Evolutionary conservation across 1,140 invertebrate genomes (phyloP).

Genomic region (Catajapyx aquilonaris): DNA sequence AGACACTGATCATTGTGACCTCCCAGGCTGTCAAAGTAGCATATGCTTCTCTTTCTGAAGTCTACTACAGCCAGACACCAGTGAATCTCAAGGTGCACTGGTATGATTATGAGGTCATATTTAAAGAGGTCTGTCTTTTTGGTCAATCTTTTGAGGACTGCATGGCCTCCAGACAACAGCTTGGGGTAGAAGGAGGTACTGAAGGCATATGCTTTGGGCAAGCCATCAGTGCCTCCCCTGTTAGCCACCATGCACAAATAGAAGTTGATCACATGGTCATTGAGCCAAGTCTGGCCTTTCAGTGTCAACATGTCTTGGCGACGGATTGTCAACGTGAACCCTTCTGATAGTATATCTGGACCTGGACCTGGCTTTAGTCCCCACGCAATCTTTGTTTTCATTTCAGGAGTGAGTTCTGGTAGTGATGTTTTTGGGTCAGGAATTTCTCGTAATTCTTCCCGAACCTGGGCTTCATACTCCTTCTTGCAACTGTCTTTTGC

Average conservation of each 20-base stretch:
- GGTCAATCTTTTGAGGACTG: conserved; percentile 64
- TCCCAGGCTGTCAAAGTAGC: conserved; percentile 88
- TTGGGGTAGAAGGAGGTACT: too few species aligned
- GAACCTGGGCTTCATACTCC: too few species aligned
- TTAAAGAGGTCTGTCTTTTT: conserved; percentile 75
- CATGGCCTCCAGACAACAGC: conserved; percentile 46
- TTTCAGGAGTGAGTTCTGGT: too few species aligned
- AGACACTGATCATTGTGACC: conserved; percentile 52
- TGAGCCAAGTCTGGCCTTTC: conserved; percentile 69
- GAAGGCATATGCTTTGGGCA: too few species aligned
- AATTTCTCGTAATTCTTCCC: too few species aligned
- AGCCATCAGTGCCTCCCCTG: conserved; percentile 34
- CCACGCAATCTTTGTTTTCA: conserved; percentile 21
- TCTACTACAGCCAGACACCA: conserved; percentile 92
- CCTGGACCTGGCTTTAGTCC: conserved; percentile 21
- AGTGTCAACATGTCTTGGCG: conserved; percentile 61
- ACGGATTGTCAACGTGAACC: conserved; percentile 32
- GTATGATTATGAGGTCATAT: conserved; percentile 62
- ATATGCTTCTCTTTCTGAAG: conserved; percentile 48
- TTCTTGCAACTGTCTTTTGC: too few species aligned
- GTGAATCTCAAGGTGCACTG: conserved; percentile 83
- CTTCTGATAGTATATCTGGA: conserved; percentile 29
- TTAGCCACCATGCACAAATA: conserved; percentile 72
- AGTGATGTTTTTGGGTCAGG: too few species aligned
- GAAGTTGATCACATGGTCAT: conserved; percentile 89